These are phyloP conservation scores for Falco naumanni DNA, from an alignment of 2,797 vertebrate species.

Conservation along the genomic window DNA sequence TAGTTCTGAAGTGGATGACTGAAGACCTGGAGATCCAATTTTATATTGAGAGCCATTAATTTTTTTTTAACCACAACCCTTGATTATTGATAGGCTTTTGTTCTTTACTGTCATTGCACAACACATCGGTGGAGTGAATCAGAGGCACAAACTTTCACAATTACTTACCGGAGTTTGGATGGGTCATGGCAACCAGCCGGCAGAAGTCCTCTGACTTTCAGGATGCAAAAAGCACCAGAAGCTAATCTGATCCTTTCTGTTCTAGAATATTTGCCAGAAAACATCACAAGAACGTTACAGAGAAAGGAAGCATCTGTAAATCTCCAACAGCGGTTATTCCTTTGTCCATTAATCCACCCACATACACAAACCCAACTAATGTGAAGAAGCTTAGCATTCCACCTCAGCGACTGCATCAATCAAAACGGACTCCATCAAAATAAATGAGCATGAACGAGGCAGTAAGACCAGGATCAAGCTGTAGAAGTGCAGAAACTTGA, in stretches of 20 bases:
- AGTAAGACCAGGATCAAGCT: background rate
- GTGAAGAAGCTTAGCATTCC: background rate
- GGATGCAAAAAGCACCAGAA: background rate
- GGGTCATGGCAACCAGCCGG: background rate
- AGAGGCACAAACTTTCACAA: background rate
- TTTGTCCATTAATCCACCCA: background rate
- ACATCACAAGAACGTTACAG: background rate
- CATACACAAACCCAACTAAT: background rate
- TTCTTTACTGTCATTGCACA: background rate
- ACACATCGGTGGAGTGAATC: background rate
- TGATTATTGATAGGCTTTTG: slow-evolving; percentile 60
- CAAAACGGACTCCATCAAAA: background rate
- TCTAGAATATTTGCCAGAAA: background rate
- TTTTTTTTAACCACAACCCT: slow-evolving; percentile 4
- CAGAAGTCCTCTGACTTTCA: background rate
- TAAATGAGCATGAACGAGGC: background rate
- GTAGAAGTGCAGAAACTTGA: background rate
- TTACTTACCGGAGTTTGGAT: background rate
- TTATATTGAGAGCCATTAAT: slow-evolving; percentile 34
- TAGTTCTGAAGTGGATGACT: slow-evolving; percentile 57
- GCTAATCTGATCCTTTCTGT: background rate
- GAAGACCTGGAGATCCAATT: slow-evolving; percentile 52
- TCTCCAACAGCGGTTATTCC: background rate
- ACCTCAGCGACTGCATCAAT: background rate
- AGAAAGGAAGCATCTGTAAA: background rate